Conservation (phyloP, 2,888 invertebrate species). For the Parascotia fuliginaria region DNA sequence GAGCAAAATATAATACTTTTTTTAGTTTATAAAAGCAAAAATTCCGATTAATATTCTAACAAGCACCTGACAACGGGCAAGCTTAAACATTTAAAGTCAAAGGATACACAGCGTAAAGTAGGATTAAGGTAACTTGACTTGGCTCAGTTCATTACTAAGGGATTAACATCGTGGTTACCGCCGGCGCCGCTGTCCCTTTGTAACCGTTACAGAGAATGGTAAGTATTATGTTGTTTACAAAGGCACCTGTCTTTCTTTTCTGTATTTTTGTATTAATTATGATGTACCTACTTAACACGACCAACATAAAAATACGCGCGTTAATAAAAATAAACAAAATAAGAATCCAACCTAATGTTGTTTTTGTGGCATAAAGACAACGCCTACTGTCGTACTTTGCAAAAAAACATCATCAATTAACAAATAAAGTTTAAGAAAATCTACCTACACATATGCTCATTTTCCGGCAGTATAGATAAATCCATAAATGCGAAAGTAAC, state of each 20-base stretch:
- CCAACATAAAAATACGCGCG: no score
- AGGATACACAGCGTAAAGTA: slow-evolving; percentile 11
- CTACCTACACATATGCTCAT: no score
- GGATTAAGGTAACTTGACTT: slow-evolving; percentile 11
- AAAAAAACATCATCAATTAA: no score
- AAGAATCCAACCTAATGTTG: no score
- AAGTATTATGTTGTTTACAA: slow-evolving; percentile 5
- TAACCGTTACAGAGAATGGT: neutral
- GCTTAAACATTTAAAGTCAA: slow-evolving; percentile 6
- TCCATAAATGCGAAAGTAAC: no score
- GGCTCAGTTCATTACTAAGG: slow-evolving; percentile 16
- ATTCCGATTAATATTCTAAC: neutral
- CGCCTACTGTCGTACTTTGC: no score
- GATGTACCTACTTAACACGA: neutral
- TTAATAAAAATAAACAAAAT: no score
- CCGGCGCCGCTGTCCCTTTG: neutral
- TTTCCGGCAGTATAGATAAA: no score
- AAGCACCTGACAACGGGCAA: neutral
- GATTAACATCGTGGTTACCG: slow-evolving; percentile 10
- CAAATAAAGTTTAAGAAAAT: no score
- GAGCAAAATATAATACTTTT: no score
- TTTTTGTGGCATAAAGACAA: no score
- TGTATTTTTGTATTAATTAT: no score
- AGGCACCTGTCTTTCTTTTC: neutral
- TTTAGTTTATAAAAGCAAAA: neutral